phyloP scores from a whole-genome alignment of 2,888 invertebrate species.

The Machimus rusticus region DNA sequence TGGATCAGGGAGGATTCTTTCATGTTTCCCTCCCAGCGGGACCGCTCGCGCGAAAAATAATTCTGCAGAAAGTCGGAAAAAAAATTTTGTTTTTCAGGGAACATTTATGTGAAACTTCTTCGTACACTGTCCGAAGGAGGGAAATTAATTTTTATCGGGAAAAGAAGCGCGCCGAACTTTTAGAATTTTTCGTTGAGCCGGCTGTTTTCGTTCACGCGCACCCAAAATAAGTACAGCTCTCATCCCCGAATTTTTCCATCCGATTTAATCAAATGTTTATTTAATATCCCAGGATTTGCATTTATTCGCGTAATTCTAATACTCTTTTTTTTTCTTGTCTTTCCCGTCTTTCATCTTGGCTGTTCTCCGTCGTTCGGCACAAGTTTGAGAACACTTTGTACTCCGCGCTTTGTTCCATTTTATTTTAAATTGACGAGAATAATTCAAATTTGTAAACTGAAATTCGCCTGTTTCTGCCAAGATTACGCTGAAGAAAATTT shows the following conservation, averaged over 20 bases:
- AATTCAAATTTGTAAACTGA: neutral
- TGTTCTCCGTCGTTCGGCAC: neutral
- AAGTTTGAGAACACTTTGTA: neutral
- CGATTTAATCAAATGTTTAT: constrained; percentile 27
- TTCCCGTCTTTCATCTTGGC: neutral
- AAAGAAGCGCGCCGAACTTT: neutral
- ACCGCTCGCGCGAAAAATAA: neutral
- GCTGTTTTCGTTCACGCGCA: neutral
- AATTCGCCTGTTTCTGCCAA: neutral
- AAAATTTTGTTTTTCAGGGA: neutral
- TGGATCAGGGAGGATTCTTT: neutral
- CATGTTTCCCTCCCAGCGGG: neutral
- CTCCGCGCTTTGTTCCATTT: neutral
- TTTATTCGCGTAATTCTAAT: neutral
- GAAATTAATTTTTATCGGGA: constrained; percentile 5
- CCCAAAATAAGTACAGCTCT: neutral
- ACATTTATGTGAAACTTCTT: neutral
- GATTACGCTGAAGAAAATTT: neutral
- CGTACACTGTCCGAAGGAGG: neutral
- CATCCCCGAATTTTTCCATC: neutral
- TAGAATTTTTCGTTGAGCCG: neutral
- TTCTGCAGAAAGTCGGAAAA: neutral
- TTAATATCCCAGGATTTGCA: constrained; percentile 4
- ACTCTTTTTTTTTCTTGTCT: neutral
- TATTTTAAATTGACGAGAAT: neutral